Evolutionary conservation across 2,797 vertebrate species (phyloP).

Genomic region (Lepilemur ruficaudatus): DNA sequence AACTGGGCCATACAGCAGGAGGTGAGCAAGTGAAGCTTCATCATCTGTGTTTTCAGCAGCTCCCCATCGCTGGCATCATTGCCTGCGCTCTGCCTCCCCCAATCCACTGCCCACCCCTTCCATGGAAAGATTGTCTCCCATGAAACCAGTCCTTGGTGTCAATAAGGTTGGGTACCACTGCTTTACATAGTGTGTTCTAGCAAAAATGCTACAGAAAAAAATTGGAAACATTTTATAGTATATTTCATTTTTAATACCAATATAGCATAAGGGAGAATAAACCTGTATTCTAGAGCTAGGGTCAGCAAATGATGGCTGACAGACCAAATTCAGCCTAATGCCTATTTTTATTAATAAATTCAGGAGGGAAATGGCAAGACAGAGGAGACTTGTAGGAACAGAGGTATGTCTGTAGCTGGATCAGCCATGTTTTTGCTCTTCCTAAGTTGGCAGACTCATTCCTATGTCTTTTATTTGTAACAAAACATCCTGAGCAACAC

Average conservation of each 20-base stretch:
- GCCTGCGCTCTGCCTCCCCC: too few relatives aligned
- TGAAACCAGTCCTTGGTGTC: too few relatives aligned
- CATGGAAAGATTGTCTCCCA: too few relatives aligned
- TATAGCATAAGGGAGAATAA: neutral
- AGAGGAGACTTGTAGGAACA: neutral
- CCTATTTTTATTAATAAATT: neutral
- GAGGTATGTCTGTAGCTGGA: neutral
- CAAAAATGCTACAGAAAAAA: neutral
- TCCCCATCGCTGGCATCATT: too few relatives aligned
- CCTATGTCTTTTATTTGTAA: neutral
- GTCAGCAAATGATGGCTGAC: neutral
- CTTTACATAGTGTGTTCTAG: neutral
- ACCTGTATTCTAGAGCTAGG: neutral
- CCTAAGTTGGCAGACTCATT: neutral
- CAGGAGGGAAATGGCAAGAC: neutral
- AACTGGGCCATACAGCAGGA: too few relatives aligned
- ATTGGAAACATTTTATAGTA: neutral
- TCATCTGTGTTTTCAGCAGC: too few relatives aligned
- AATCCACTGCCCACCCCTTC: too few relatives aligned
- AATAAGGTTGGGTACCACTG: too few relatives aligned
- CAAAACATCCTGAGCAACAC: neutral
- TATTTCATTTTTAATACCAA: neutral
- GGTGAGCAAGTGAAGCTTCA: too few relatives aligned
- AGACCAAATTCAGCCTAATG: neutral
- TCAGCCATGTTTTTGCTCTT: neutral